These are phyloP conservation scores for Trochalopteron elliotii DNA, from an alignment of 2,113 vertebrate species.

Conservation along the genomic window DNA sequence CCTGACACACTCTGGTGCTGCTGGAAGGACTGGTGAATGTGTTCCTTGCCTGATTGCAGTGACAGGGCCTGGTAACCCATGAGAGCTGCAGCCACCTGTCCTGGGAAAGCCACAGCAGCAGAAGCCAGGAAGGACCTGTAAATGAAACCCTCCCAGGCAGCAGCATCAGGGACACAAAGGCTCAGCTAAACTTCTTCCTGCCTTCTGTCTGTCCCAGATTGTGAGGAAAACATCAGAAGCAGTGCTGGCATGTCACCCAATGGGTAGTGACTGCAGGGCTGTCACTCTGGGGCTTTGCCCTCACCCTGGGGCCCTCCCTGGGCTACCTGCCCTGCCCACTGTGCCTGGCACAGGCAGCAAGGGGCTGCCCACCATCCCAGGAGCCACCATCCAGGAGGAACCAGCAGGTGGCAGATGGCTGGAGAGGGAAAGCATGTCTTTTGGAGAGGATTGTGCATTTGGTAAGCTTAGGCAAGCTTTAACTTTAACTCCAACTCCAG, in stretches of 20 bases:
- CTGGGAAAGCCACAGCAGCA: background rate
- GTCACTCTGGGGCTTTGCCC: background rate
- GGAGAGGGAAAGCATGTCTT: background rate
- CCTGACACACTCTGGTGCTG: background rate
- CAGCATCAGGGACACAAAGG: background rate
- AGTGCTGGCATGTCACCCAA: background rate
- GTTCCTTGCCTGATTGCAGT: background rate
- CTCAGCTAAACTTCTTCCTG: background rate
- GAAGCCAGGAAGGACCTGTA: background rate
- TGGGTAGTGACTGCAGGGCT: background rate
- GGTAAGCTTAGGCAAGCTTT: background rate
- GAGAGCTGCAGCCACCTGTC: background rate
- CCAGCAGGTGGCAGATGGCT: background rate
- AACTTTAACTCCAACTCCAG: background rate
- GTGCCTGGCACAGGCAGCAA: rapidly evolving
- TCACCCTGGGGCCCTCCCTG: background rate
- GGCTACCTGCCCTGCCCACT: background rate
- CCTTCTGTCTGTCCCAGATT: background rate
- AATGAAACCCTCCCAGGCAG: background rate
- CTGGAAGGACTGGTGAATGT: background rate
- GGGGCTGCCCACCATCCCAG: background rate
- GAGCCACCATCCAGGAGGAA: background rate
- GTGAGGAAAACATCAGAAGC: rapidly evolving
- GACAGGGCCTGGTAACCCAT: rapidly evolving
- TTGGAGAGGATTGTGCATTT: background rate